Evolutionary conservation across 2,113 vertebrate genomes (phyloP).

Genomic region (Thamnophis sirtalis): DNA sequence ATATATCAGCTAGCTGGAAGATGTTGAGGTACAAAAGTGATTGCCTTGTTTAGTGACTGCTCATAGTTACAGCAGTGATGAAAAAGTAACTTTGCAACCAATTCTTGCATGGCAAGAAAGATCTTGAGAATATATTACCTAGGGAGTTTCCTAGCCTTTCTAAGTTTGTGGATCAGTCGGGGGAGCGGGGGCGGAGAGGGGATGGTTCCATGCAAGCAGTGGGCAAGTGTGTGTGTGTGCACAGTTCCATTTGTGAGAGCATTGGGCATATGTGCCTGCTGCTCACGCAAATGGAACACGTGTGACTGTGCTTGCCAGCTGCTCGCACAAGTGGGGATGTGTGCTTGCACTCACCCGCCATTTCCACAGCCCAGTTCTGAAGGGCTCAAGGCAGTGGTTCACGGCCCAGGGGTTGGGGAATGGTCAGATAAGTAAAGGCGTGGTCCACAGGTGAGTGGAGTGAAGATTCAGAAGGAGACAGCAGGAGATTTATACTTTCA

Average conservation of each 20-base stretch:
- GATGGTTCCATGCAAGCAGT: not conserved
- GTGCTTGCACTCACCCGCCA: not conserved
- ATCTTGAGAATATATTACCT: not conserved
- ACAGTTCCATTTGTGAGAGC: too few species aligned
- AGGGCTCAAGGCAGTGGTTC: not conserved
- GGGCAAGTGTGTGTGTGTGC: not conserved
- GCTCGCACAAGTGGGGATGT: not conserved
- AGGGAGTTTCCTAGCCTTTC: not conserved
- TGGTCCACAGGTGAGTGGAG: not conserved
- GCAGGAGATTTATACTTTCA: not conserved
- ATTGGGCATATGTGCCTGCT: not conserved
- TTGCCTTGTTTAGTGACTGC: not conserved
- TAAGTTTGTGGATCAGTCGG: not conserved
- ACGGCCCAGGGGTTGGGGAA: not conserved
- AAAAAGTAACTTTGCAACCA: not conserved
- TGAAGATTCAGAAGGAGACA: not conserved
- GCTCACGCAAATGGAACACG: not conserved
- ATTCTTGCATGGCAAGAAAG: not conserved
- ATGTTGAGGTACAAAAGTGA: not conserved
- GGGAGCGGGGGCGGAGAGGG: not conserved
- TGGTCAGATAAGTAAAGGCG: not conserved
- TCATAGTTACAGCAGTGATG: not conserved
- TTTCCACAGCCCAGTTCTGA: not conserved
- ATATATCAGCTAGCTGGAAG: not conserved
- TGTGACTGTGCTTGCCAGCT: not conserved